A percentile compares a stretch with the other conserved stretches of the same genome.
Conservation (phyloP, 2,797 vertebrate species). For the Peromyscus attwateri region DNA sequence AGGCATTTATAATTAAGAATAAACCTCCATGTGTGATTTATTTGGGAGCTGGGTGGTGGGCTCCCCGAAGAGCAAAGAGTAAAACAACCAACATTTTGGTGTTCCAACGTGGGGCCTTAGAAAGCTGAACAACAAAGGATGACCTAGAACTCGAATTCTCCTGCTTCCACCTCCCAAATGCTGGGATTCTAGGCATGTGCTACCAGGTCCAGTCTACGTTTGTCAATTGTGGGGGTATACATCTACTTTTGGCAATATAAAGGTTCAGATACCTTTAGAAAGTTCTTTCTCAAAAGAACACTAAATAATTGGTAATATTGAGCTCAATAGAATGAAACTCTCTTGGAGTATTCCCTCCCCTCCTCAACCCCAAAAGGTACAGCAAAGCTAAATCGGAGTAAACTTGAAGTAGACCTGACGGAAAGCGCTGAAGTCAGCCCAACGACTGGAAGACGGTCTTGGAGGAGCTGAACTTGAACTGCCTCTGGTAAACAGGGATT, state of each 20-base stretch:
- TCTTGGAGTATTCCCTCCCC: not conserved
- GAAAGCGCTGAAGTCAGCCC: not conserved
- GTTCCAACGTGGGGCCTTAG: no score
- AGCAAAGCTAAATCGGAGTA: conserved; percentile 10
- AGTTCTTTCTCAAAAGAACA: not conserved
- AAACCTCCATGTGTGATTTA: no score
- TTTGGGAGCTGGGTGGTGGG: no score
- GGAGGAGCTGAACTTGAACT: not conserved
- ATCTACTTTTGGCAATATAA: not conserved
- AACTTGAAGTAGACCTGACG: conserved; percentile 1
- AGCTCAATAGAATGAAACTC: conserved; percentile 30
- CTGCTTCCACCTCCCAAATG: not conserved
- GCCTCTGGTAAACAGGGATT: not conserved
- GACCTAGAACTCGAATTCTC: not conserved
- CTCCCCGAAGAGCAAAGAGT: no score
- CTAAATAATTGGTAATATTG: conserved; percentile 17
- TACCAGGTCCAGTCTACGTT: not conserved
- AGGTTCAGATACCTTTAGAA: conserved; percentile 29
- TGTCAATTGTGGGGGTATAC: not conserved
- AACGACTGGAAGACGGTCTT: not conserved
- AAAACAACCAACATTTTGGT: no score
- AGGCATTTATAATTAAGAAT: no score
- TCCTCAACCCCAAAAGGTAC: not conserved
- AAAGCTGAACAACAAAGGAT: no score
- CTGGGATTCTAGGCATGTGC: not conserved